Evolutionary conservation across 2,113 vertebrate species (phyloP).

Genomic region (Pseudonaja textilis): DNA sequence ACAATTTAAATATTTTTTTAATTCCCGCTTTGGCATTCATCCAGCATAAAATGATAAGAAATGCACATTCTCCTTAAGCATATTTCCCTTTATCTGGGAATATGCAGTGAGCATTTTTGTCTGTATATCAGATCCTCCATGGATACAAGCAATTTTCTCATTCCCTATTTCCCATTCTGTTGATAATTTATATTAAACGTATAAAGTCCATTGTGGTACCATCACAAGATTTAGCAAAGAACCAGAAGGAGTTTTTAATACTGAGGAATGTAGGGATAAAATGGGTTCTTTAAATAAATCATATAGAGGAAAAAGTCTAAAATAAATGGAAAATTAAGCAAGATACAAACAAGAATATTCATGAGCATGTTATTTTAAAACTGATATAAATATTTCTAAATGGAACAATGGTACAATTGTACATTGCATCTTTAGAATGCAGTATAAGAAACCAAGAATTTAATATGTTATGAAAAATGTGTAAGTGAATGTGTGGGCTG

Average conservation of each 20-base stretch:
- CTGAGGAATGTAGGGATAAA: neutral
- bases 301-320: neutral
- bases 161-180: neutral
- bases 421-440: neutral
- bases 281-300: neutral
- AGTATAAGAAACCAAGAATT: neutral
- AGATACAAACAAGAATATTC: neutral
- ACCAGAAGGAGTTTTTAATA: neutral
- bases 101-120: neutral
- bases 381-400: neutral
- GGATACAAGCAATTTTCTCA: neutral
- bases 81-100: neutral
- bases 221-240: neutral
- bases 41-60: neutral
- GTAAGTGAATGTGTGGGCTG: neutral
- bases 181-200: conserved; percentile 7
- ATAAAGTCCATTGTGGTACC: neutral
- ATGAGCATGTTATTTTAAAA: neutral
- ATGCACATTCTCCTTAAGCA: neutral
- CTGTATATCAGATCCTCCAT: neutral
- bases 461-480: neutral
- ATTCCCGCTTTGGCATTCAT: neutral
- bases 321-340: neutral
- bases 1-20: neutral
- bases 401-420: neutral